Evolutionary conservation across 2,888 invertebrate species (phyloP), one percentile per base, ranked within the genome.

Genomic region (Hemithea aestivaria): DNA sequence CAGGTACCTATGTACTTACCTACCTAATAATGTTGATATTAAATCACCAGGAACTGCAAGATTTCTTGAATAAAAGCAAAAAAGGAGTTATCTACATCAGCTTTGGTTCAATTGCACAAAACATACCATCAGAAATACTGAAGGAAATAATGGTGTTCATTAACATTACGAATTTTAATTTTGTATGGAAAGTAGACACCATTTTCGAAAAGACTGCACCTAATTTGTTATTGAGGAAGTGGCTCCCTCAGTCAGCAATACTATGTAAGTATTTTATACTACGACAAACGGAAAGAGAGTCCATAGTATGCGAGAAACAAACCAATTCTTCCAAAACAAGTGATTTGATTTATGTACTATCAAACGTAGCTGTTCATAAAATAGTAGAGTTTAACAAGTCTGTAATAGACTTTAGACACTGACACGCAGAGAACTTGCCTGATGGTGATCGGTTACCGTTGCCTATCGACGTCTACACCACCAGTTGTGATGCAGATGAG

Each of bases 171-270:
- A 73, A 73, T 34, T 90, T 91, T 56, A 88, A 87, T 35, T 90
- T 93, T 7, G 72, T 94, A 34, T 93, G 92, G 93, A 93, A 93
- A 75, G 91, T 90, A 87, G 92, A 92, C 61, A 88, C 88, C 53
- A 90, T 91, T 1, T 80, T 85, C 0, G 64, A 92, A 61, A 79
- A 87, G 1, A 82, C 81, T 29, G 79, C 90, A 53, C 90, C 92
- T 0, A 93, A 94, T 62, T 87, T 93, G 27, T 83, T 90, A 63
- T 68, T 90, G 7, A 83, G 82, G 50, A 89, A 90, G 45, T 94
- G 93, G 94, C 68, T 93, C 69, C 93, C 93, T 0, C 94, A 94
- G 57, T 89, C 89, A 37, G 92, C 93, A 53, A 88, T 94, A 44
- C 75, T 94, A 27, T 90, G 93, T 89, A 63, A 87, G 88, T 87